phyloP scores from a whole-genome alignment of 2,113 vertebrate species.

The Mohoua ochrocephala region DNA sequence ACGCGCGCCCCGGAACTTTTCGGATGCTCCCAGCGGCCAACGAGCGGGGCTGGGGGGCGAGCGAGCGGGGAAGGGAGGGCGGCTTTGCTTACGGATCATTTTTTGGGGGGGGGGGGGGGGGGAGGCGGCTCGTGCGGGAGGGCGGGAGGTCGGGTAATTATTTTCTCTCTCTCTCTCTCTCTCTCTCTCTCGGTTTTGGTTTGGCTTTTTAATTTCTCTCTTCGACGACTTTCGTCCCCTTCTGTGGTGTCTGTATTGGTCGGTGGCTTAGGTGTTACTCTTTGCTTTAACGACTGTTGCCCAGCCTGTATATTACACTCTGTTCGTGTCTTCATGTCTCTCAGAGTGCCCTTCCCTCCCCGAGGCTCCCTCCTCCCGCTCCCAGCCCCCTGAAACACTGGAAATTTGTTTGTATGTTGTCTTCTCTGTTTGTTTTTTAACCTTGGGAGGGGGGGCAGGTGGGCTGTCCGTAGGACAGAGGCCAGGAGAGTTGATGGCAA shows the following conservation, averaged over 20 bases:
- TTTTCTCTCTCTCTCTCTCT: too few relatives aligned
- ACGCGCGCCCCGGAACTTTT: too few relatives aligned
- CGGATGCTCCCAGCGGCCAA: neutral
- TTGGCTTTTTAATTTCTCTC: slow-evolving; percentile 32
- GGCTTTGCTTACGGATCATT: slow-evolving; percentile 41
- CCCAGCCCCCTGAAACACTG: slow-evolving; percentile 64
- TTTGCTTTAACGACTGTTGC: slow-evolving; percentile 54
- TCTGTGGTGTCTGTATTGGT: slow-evolving; percentile 69
- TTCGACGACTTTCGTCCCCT: slow-evolving; percentile 2
- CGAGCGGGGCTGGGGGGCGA: neutral
- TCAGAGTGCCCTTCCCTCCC: slow-evolving; percentile 43
- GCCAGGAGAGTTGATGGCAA: neutral
- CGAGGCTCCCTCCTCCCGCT: neutral
- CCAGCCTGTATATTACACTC: slow-evolving; percentile 65
- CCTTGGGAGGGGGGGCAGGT: neutral
- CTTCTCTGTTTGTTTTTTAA: slow-evolving; percentile 28
- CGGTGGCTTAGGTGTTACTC: slow-evolving; percentile 74
- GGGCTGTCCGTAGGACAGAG: neutral
- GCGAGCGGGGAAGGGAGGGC: neutral
- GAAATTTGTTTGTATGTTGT: slow-evolving; percentile 73
- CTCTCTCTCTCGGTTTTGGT: slow-evolving; percentile 23
- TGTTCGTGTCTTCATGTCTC: slow-evolving; percentile 64
- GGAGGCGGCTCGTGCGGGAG: neutral
- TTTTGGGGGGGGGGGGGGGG: neutral
- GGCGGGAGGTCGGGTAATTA: slow-evolving; percentile 46